Conservation (phyloP, 2,113 vertebrate genomes). For the Percopsis transmontana region DNA sequence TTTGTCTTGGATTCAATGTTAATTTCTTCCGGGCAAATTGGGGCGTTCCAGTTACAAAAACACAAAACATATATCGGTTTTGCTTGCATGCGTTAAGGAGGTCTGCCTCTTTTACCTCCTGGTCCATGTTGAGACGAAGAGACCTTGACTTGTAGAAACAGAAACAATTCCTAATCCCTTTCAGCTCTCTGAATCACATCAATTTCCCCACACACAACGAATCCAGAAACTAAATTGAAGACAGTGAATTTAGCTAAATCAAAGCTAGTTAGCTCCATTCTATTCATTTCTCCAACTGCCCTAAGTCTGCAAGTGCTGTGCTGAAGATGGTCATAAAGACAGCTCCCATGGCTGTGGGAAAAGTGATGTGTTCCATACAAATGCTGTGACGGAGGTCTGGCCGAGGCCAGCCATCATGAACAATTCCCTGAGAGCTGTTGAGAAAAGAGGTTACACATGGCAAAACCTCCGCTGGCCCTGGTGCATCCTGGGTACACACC, state of each 20-base stretch:
- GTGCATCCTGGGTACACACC: conserved; percentile 54
- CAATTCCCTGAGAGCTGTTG: conserved; percentile 23
- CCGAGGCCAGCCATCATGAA: conserved; percentile 1
- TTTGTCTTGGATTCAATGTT: conserved; percentile 1
- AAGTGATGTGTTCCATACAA: conserved; percentile 9
- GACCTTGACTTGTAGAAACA: background rate
- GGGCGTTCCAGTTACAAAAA: conserved; percentile 12
- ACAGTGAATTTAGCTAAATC: background rate
- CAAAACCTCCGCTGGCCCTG: background rate
- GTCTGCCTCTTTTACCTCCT: background rate
- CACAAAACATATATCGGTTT: conserved; percentile 22
- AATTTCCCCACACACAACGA: background rate
- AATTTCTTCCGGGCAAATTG: conserved; percentile 14
- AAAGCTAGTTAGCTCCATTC: background rate
- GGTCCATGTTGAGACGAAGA: background rate
- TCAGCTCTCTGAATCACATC: background rate
- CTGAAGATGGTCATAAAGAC: conserved; percentile 3
- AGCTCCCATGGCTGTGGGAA: conserved; percentile 8
- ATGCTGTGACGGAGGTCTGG: conserved; percentile 11
- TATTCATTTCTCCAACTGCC: background rate
- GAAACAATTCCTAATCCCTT: background rate
- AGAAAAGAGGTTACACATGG: conserved; percentile 20
- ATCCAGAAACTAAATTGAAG: no score
- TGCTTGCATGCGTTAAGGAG: background rate
- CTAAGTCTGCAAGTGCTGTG: background rate